Conservation (phyloP, 2,113 vertebrate genomes). For the Rhynchopsitta pachyrhyncha region DNA sequence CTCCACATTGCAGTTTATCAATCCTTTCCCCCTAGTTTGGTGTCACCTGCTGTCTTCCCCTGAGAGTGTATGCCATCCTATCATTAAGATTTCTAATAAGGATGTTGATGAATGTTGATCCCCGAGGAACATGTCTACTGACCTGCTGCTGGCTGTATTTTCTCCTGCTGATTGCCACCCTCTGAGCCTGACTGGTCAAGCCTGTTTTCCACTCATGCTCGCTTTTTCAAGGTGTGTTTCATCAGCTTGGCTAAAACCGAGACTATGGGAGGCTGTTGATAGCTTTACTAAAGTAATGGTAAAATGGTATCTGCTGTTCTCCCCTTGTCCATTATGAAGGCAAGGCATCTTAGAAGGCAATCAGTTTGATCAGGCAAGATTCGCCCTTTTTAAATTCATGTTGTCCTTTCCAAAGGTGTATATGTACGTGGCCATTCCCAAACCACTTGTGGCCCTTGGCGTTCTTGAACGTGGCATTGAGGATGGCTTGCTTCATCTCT, state of each 20-base stretch:
- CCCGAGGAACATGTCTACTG: rapidly evolving
- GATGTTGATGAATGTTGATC: not conserved
- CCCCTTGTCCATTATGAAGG: not conserved
- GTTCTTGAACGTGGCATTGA: not conserved
- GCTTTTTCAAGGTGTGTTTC: not conserved
- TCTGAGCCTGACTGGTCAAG: not conserved
- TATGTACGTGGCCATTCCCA: not conserved
- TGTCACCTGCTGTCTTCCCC: not conserved
- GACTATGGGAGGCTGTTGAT: not conserved
- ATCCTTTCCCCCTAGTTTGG: not conserved
- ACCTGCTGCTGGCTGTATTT: not conserved
- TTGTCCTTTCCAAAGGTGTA: not conserved
- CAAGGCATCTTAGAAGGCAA: not conserved
- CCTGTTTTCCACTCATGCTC: not conserved
- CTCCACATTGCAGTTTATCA: not conserved
- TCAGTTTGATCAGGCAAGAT: not conserved
- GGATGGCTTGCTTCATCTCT: not conserved
- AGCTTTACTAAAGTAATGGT: not conserved
- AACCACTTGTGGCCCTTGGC: not conserved
- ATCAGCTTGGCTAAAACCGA: not conserved
- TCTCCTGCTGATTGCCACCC: not conserved
- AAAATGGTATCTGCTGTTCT: not conserved
- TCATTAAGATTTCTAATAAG: not conserved
- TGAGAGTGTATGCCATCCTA: rapidly evolving
- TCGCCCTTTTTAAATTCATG: not conserved